These are phyloP conservation scores for Myopa testacea DNA, from an alignment of 2,888 invertebrate species.

Conservation along the genomic window DNA sequence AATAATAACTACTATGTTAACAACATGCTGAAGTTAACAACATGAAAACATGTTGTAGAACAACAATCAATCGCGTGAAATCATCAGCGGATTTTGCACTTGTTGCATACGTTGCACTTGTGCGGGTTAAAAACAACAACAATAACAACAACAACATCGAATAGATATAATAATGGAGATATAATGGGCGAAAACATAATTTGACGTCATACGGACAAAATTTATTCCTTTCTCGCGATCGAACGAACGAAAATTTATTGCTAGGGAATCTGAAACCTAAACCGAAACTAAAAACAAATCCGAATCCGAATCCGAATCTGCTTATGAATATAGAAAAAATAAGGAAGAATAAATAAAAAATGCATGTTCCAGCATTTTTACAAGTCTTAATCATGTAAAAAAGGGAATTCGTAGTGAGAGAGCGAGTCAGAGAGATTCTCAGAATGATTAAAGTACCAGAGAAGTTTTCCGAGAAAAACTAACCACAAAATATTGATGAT, in stretches of 20 bases:
- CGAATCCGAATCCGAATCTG: background rate
- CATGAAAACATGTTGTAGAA: too few species aligned
- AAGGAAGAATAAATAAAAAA: background rate
- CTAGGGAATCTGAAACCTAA: background rate
- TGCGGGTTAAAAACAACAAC: background rate
- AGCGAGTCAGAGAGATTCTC: too few species aligned
- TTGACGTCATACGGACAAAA: conserved; percentile 15
- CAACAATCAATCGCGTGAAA: too few species aligned
- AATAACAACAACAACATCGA: background rate
- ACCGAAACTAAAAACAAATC: too few species aligned
- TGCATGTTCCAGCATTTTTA: too few species aligned
- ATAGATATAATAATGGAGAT: conserved; percentile 4
- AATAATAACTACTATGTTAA: too few species aligned
- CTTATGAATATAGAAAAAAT: background rate
- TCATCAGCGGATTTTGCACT: conserved; percentile 3
- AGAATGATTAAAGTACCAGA: too few species aligned
- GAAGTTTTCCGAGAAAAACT: too few species aligned
- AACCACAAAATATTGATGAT: too few species aligned
- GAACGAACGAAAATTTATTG: conserved; percentile 8
- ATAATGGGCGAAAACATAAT: conserved; percentile 11
- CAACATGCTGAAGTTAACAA: too few species aligned
- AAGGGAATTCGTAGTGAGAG: too few species aligned
- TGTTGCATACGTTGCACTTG: background rate
- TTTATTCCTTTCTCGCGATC: conserved; percentile 2
- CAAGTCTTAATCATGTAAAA: too few species aligned